phyloP scores from a whole-genome alignment of 1,140 invertebrate genomes.

The Diploscapter pachys region DNA sequence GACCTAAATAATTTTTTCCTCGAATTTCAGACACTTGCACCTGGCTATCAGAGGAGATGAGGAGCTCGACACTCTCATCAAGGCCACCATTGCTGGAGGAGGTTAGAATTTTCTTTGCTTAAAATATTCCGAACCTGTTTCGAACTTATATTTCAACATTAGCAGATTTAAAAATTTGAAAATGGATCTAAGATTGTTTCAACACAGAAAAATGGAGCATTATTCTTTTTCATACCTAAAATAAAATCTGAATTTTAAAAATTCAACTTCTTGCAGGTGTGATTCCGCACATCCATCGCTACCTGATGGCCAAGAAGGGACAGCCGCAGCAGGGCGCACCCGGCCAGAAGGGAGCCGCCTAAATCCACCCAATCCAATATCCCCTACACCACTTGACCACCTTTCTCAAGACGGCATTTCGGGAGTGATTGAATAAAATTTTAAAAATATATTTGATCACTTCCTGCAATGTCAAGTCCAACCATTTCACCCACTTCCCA shows the following conservation, averaged over 20 bases:
- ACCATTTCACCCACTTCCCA: no score
- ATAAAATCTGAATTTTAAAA: slow-evolving; percentile 4
- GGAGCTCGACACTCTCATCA: slow-evolving; percentile 96
- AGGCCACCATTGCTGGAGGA: slow-evolving; percentile 98
- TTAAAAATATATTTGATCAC: no score
- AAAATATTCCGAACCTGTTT: no score
- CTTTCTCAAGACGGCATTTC: no score
- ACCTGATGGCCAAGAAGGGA: slow-evolving; percentile 35
- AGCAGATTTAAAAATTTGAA: neutral
- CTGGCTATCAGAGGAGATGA: slow-evolving; percentile 97
- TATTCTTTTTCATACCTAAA: slow-evolving; percentile 15
- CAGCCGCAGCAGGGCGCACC: slow-evolving; percentile 14
- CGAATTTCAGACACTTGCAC: slow-evolving; percentile 77
- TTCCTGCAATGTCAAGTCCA: no score
- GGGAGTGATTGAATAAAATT: no score
- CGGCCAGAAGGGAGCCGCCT: neutral
- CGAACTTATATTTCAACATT: neutral
- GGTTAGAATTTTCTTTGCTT: slow-evolving; percentile 75
- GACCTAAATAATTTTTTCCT: no score
- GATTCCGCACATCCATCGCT: slow-evolving; percentile 36
- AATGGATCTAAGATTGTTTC: neutral
- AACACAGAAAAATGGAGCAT: neutral
- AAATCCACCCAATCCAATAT: no score
- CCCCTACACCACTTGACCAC: no score
- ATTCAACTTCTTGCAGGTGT: slow-evolving; percentile 23